Percentiles rank a stretch among this genome's conserved stretches.
These are phyloP conservation scores for Apaloderma vittatum DNA, from an alignment of 2,113 vertebrate species.

Conservation along the genomic window DNA sequence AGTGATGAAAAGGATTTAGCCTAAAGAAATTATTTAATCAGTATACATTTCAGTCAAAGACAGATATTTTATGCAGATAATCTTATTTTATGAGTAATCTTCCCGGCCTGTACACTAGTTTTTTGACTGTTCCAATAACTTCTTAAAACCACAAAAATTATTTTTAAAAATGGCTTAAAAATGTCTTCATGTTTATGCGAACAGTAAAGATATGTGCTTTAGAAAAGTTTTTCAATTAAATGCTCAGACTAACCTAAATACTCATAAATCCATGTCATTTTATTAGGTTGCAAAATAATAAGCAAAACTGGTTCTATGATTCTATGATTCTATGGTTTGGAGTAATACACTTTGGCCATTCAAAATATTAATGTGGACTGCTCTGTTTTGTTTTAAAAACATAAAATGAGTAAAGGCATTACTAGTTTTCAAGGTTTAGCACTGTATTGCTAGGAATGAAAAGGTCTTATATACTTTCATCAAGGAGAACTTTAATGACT, in stretches of 20 bases:
- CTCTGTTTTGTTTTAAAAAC: neutral
- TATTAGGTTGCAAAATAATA: neutral
- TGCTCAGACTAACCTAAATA: neutral
- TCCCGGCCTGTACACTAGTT: neutral
- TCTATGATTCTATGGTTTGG: too few relatives aligned
- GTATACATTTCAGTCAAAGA: neutral
- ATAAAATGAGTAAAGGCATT: neutral
- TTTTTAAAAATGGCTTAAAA: neutral
- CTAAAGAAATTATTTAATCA: neutral
- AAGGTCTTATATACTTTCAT: neutral
- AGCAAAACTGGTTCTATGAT: too few relatives aligned
- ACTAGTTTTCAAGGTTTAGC: neutral
- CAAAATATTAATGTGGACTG: neutral
- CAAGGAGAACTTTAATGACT: neutral
- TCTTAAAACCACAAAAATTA: neutral
- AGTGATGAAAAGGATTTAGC: neutral
- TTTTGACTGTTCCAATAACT: neutral
- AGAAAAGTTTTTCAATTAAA: neutral
- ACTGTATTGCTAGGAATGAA: neutral
- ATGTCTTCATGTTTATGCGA: neutral
- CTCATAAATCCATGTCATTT: neutral
- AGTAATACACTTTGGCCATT: neutral
- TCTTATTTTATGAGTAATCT: neutral
- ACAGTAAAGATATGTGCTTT: neutral
- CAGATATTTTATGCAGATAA: neutral